A percentile compares a stretch with the other conserved stretches of the same genome.
Evolutionary conservation across 2,797 vertebrate genomes (phyloP).

Genomic region (Onychomys arenicola): DNA sequence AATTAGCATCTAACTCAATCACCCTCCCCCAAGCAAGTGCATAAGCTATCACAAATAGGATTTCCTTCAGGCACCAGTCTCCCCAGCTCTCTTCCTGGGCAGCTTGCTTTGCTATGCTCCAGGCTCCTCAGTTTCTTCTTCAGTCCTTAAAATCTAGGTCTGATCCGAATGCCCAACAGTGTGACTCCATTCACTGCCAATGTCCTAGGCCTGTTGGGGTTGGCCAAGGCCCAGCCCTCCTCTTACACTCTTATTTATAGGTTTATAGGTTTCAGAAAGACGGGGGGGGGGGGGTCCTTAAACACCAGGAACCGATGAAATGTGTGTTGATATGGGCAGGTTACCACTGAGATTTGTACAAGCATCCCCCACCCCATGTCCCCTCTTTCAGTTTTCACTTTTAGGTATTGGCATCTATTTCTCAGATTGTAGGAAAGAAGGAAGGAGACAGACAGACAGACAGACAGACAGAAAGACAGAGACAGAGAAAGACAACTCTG

Average conservation of each 20-base stretch:
- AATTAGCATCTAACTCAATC: neutral
- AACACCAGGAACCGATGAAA: slow-evolving; percentile 35
- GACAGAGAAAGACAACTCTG: neutral
- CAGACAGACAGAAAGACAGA: neutral
- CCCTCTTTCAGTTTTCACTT: neutral
- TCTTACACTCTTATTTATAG: too few relatives aligned
- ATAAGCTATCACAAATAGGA: neutral
- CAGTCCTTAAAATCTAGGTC: neutral
- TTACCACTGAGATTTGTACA: neutral
- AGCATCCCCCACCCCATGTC: neutral
- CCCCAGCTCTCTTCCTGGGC: neutral
- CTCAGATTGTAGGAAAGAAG: neutral
- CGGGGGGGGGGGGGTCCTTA: neutral
- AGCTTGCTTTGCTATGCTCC: neutral
- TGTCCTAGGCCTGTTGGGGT: neutral
- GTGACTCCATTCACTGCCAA: neutral
- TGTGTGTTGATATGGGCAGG: slow-evolving; percentile 35
- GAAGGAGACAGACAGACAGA: neutral
- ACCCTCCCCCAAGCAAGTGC: neutral
- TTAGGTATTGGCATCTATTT: slow-evolving; percentile 41
- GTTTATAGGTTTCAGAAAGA: too few relatives aligned
- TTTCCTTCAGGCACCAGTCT: neutral
- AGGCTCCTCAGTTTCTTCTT: neutral
- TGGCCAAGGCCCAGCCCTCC: neutral
- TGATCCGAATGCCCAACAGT: neutral